phyloP scores from a whole-genome alignment of 2,113 vertebrate species.

The Apodemus speciosus region DNA sequence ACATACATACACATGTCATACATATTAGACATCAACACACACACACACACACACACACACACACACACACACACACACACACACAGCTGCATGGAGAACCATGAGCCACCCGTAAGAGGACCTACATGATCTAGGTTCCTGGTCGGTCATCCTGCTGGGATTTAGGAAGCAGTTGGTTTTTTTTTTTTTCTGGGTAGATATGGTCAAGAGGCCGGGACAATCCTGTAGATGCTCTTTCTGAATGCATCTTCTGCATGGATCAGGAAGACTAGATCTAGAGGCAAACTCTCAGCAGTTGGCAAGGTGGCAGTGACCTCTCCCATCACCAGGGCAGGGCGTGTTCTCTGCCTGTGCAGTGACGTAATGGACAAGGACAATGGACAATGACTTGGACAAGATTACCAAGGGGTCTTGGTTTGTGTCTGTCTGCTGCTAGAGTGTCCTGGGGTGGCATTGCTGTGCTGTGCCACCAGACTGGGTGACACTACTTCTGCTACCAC shows the following conservation, averaged over 20 bases:
- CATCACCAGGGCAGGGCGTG: neutral
- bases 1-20: no score
- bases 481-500: no score
- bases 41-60: neutral
- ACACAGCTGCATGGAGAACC: neutral
- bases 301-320: neutral
- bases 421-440: neutral
- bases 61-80: neutral
- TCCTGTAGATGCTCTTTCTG: neutral
- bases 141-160: neutral
- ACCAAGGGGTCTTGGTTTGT: neutral
- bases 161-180: slow-evolving; percentile 7
- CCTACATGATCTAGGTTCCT: neutral
- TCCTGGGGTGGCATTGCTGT: neutral
- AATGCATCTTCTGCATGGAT: neutral
- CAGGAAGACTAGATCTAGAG: neutral
- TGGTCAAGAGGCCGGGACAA: neutral
- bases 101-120: neutral
- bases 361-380: no score
- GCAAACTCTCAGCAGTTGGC: neutral
- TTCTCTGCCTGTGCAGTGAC: neutral
- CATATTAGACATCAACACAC: neutral
- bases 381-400: neutral
- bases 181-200: neutral
- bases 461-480: neutral